These are phyloP conservation scores for Phalloptychus januarius DNA, from an alignment of 2,797 vertebrate species.

Conservation along the genomic window DNA sequence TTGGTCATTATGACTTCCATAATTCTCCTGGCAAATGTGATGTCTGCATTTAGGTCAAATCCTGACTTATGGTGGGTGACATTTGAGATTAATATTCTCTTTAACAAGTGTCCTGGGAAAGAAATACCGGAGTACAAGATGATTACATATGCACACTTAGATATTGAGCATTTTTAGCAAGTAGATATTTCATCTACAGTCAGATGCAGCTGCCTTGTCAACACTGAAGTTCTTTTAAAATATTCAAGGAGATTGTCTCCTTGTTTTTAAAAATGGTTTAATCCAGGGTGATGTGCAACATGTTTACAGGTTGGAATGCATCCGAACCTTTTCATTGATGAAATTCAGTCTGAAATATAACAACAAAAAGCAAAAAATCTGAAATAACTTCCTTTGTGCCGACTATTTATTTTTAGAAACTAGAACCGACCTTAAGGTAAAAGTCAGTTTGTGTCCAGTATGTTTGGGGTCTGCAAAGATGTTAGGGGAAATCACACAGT, in stretches of 20 bases:
- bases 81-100: background rate
- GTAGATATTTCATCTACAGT: background rate
- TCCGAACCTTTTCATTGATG: background rate
- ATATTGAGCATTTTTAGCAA: background rate
- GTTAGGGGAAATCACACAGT: too few relatives aligned
- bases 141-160: background rate
- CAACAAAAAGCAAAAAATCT: background rate
- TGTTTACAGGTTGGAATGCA: background rate
- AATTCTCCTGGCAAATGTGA: background rate
- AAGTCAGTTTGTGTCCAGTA: too few relatives aligned
- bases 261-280: background rate
- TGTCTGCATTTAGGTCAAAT: background rate
- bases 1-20: background rate
- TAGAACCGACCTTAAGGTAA: too few relatives aligned
- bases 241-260: background rate
- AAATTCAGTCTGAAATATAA: background rate
- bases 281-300: background rate
- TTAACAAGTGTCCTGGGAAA: background rate
- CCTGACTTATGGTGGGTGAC: background rate
- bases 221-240: background rate
- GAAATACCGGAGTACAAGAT: background rate
- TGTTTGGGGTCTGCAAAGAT: too few relatives aligned
- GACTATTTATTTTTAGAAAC: too few relatives aligned
- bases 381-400: background rate
- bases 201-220: background rate